Conservation (phyloP, 2,888 invertebrate species). For the Gisinianus flammeolus region DNA sequence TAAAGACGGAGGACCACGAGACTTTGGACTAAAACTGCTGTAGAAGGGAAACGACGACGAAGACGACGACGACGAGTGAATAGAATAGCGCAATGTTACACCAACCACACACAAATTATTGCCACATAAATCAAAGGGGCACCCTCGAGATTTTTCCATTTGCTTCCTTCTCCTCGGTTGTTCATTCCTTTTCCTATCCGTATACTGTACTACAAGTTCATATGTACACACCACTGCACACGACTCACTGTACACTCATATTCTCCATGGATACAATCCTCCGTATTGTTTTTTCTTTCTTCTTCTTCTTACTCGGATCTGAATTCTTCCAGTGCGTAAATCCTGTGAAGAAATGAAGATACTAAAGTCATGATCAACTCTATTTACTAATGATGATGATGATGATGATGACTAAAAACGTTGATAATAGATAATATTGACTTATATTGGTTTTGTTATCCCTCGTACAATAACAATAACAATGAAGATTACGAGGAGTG, state of each 20-base stretch:
- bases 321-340: not conserved
- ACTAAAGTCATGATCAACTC: slow-evolving; percentile 9
- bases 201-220: too few relatives aligned
- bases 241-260: too few relatives aligned
- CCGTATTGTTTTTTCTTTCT: not conserved
- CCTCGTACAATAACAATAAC: not conserved
- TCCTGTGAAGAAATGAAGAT: not conserved
- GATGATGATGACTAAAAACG: not conserved
- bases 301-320: slow-evolving; percentile 8
- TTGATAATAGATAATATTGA: not conserved
- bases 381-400: not conserved
- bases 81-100: not conserved
- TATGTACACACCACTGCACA: too few relatives aligned
- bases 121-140: slow-evolving; percentile 56
- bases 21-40: too few relatives aligned
- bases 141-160: slow-evolving; percentile 44
- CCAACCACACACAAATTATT: slow-evolving; percentile 51
- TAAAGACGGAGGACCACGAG: too few relatives aligned
- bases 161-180: slow-evolving; percentile 31
- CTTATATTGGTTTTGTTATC: too few relatives aligned
- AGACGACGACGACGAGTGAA: not conserved
- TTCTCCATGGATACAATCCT: slow-evolving; percentile 47
- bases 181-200: slow-evolving; percentile 27
- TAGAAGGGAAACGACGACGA: not conserved
- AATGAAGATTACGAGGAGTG: not conserved